phyloP scores from a whole-genome alignment of 2,113 vertebrate genomes.

The Capreolus pygargus region DNA sequence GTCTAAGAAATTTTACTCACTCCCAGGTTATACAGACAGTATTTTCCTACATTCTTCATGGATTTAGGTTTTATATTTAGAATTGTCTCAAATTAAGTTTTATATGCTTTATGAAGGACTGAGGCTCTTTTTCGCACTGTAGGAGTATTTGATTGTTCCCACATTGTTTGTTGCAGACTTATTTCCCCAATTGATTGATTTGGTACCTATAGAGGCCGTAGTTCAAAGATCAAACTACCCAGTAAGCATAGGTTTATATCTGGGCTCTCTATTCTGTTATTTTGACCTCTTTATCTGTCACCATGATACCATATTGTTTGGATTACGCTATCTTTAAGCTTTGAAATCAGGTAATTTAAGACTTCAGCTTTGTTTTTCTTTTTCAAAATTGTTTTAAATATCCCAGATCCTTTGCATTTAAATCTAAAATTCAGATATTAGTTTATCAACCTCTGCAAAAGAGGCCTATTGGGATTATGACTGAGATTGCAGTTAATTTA shows the following conservation, averaged over 20 bases:
- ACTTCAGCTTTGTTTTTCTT: neutral
- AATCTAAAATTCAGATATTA: neutral
- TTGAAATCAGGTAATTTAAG: neutral
- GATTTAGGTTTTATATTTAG: neutral
- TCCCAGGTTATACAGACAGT: neutral
- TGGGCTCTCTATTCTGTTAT: neutral
- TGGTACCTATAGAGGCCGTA: neutral
- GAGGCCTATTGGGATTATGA: neutral
- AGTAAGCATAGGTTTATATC: neutral
- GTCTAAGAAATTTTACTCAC: neutral
- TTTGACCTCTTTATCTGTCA: neutral
- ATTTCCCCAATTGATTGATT: neutral
- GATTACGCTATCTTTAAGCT: neutral
- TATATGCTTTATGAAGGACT: neutral
- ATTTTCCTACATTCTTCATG: neutral
- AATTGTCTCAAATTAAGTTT: neutral
- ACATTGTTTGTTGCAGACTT: neutral
- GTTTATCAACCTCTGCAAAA: neutral
- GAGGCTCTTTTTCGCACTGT: neutral
- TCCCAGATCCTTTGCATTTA: neutral
- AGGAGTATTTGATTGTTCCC: neutral
- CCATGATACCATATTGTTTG: no score
- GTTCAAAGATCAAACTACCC: neutral
- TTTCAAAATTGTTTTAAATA: neutral
- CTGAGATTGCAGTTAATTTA: neutral